Evolutionary conservation across 2,888 invertebrate species (phyloP).

Genomic region (Onthophagus sagittarius): DNA sequence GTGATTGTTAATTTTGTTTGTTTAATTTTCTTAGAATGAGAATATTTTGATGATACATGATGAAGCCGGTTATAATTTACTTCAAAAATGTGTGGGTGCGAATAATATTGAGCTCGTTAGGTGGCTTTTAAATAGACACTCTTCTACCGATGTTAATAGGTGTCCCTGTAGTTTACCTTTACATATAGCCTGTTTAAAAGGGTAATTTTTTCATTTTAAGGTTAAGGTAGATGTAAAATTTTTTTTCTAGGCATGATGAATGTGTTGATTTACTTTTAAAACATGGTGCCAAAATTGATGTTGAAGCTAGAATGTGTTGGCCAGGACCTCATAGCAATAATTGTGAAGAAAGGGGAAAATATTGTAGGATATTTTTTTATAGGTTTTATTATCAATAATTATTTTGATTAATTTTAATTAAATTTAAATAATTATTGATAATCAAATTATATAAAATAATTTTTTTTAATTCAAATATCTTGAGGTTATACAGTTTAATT

Average conservation of each 20-base stretch:
- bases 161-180: slow-evolving; percentile 72
- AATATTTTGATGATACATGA: slow-evolving; percentile 65
- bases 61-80: slow-evolving; percentile 65
- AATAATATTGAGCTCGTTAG: slow-evolving; percentile 67
- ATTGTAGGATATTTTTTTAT: slow-evolving; percentile 45
- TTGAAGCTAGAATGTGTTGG: slow-evolving; percentile 72
- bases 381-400: slow-evolving; percentile 12
- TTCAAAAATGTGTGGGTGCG: slow-evolving; percentile 70
- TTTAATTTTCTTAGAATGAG: slow-evolving; percentile 53
- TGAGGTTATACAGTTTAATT: slow-evolving; percentile 5
- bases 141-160: slow-evolving; percentile 61
- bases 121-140: slow-evolving; percentile 62
- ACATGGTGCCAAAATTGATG: slow-evolving; percentile 67
- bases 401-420: slow-evolving; percentile 3
- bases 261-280: slow-evolving; percentile 65
- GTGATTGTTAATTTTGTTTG: neutral
- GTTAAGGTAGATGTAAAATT: neutral
- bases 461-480: no score
- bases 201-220: slow-evolving; percentile 43
- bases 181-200: slow-evolving; percentile 70
- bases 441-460: no score
- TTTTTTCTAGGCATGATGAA: slow-evolving; percentile 56
- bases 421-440: neutral
- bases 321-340: slow-evolving; percentile 68
- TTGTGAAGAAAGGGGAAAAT: slow-evolving; percentile 66